Percentiles rank a stretch among this genome's conserved stretches.
Evolutionary conservation across 2,888 invertebrate genomes (phyloP).

Genomic region (Polyommatus icarus): DNA sequence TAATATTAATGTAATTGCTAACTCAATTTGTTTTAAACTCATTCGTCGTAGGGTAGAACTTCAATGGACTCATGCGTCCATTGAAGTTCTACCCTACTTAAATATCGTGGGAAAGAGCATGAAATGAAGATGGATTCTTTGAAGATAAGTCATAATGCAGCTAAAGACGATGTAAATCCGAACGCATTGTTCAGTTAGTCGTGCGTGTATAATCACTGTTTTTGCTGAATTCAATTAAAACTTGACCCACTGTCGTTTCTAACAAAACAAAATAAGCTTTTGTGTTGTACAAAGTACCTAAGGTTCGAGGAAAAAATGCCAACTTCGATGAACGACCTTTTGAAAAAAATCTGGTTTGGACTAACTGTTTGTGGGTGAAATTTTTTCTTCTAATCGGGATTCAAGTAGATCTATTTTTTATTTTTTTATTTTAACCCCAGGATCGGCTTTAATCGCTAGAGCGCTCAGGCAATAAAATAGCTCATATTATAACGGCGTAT

Average conservation of each 20-base stretch:
- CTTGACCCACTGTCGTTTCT: constrained; percentile 64
- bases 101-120: constrained; percentile 17
- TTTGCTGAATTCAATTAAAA: constrained; percentile 74
- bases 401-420: not conserved
- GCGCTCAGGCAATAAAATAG: not conserved
- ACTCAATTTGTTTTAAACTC: not conserved
- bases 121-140: constrained; percentile 6
- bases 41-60: too few relatives aligned
- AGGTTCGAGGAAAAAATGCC: constrained; percentile 3
- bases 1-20: not conserved
- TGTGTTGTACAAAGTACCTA: constrained; percentile 44
- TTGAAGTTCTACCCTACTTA: not conserved
- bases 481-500: constrained; percentile 37
- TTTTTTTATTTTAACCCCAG: constrained; percentile 32
- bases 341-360: not conserved
- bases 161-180: constrained; percentile 51
- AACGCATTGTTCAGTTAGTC: constrained; percentile 57
- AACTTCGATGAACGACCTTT: not conserved
- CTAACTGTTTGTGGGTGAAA: not conserved
- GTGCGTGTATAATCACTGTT: constrained; percentile 74
- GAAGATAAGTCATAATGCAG: constrained; percentile 34
- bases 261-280: constrained; percentile 53
- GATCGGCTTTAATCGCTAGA: not conserved
- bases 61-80: not conserved
- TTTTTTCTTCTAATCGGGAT: not conserved